These are phyloP conservation scores for Drosophila setosimentum DNA, from an alignment of 2,888 invertebrate genomes.

Conservation along the genomic window DNA sequence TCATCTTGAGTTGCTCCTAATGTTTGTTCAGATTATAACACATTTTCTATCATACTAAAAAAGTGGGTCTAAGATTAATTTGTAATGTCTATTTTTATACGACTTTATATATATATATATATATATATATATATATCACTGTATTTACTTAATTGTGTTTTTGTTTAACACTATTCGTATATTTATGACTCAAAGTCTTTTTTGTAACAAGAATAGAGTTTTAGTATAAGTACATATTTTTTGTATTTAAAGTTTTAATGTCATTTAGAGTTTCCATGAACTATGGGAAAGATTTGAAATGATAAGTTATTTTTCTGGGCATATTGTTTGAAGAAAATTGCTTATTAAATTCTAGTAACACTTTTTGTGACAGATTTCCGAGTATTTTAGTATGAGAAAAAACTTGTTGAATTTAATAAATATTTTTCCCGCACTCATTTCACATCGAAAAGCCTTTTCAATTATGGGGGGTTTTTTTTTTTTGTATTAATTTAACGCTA, in stretches of 20 bases:
- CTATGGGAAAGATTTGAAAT: neutral
- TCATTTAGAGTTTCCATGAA: neutral
- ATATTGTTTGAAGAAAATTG: neutral
- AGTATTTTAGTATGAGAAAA: neutral
- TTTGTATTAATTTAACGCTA: neutral
- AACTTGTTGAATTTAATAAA: neutral
- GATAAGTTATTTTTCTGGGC: neutral
- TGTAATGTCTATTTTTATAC: neutral
- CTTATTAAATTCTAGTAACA: neutral
- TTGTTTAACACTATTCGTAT: neutral
- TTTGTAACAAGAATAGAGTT: neutral
- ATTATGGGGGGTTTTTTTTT: neutral
- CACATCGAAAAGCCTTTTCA: neutral
- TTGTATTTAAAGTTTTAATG: neutral
- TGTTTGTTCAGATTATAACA: constrained; percentile 1
- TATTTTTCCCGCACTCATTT: neutral
- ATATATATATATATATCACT: no score
- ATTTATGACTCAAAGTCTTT: neutral
- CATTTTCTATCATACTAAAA: neutral
- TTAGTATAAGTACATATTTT: neutral
- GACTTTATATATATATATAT: neutral
- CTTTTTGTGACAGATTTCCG: neutral
- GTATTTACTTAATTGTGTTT: neutral
- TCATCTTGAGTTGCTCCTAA: neutral
- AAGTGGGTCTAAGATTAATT: neutral